These are phyloP conservation scores for Numenius phaeopus DNA, from an alignment of 2,797 vertebrate genomes.

Conservation along the genomic window DNA sequence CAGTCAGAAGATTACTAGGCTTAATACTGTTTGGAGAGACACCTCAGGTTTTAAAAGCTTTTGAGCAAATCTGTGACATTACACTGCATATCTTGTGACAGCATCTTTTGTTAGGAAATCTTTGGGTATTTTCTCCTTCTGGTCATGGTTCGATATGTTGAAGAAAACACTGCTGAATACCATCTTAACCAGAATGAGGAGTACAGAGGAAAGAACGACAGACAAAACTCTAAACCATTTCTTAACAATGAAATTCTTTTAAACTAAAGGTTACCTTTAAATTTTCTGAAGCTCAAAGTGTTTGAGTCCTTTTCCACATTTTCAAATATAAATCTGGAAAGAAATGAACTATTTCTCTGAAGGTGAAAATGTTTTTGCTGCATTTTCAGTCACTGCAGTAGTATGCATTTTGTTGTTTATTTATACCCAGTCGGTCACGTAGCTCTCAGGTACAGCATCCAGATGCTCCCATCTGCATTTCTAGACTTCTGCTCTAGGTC, in stretches of 20 bases:
- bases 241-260: not conserved
- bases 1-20: not conserved
- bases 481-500: conserved; percentile 11
- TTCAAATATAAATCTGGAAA: not conserved
- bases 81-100: not conserved
- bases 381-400: not conserved
- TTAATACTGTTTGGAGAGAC: not conserved
- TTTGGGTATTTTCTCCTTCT: not conserved
- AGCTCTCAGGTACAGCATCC: conserved; percentile 1
- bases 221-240: not conserved
- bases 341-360: not conserved
- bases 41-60: not conserved
- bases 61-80: not conserved
- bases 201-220: not conserved
- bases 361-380: not conserved
- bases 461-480: not conserved
- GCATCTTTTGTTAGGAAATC: not conserved
- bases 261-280: not conserved
- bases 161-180: not conserved
- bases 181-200: not conserved
- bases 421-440: not conserved
- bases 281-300: not conserved
- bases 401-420: not conserved
- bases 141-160: not conserved
- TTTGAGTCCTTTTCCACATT: not conserved